Base-by-base conservation (phyloP, 2,888 invertebrate species). In the Agrochola circellaris region DNA sequence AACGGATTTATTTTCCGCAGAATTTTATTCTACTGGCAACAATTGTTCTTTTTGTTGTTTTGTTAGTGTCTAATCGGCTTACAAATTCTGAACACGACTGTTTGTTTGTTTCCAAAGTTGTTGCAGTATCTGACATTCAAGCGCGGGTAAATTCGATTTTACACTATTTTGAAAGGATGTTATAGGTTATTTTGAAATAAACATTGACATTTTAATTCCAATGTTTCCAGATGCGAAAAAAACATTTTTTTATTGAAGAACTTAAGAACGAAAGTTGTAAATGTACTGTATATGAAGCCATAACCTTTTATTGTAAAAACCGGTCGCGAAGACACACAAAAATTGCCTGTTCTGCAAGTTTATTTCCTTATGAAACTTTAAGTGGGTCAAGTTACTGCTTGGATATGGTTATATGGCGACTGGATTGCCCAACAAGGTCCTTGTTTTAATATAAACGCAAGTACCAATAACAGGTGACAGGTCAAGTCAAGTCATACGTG, bases 21-120 rank as follows among this genome's bases (percentile, higher is more conserved):
- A 73, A 77, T 73, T 84, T 78, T 81, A 83, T 85, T 76, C 56
- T 0, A 73, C 65, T 79, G 66, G 72, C 56, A 80, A 82, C 75
- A 69, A 75, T 75, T 20, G 62, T 64, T 65, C 78, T 83, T 70
- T 82, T 85, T 77, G 79, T 77, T 61, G 78, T 77, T 62, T 77
- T 68, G 54, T 38, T 65, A 65, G 64, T 73, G 62, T 77, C 72
- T 88, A 85, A 88, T 88, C 88, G 81, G 88, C 85, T 88, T 87
- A 82, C 75, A 66, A 70, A 73, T 82, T 67, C 70, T 61, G 58
- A 77, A 77, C 75, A 73, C 73, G 70, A 51, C 48, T 67, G 70
- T 77, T 82, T 77, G 66, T 74, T 82, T 78, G 67, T 79, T 84
- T 77, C 23, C 34, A 65, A 76, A 85, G 69, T 83, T 77, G 58